Evolutionary conservation across 2,888 invertebrate species (phyloP), one percentile per base, ranked within the genome.

Genomic region (Tetranychus piercei): DNA sequence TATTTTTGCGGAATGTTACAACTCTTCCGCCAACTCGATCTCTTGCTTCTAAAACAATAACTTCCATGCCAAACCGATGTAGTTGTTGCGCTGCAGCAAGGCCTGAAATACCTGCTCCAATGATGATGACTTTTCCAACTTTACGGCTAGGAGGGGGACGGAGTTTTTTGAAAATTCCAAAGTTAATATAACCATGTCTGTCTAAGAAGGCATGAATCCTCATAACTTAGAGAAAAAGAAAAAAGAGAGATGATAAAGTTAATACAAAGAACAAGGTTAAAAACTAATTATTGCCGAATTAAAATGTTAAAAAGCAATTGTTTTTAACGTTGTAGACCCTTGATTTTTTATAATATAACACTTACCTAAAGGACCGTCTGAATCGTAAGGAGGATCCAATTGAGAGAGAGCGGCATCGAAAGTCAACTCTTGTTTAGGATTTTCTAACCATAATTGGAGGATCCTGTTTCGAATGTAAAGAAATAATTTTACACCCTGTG

Each of bases 11-110:
- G 82, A 95, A 96, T 8, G 97, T 96, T 1, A 94, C 93, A 80
- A 97, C 92, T 74, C 99, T 87, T 6, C 99, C 97, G 64, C 99
- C 99, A 71, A 97, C 95, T 77, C 97, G 86, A 83, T 95, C 94
- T 80, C 86, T 81, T 6, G 85, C 83, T 80, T 86, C 86, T 23
- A 86, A 79, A 44, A 96, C 89, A 44, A 92, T 87, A 18, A 95
- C 95, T 83, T 96, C 94, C 86, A 96, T 89, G 5, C 96, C 96
- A 84, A 96, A 96, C 77, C 94, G 92, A 80, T 90, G 90, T 80
- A 97, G 85, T 82, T 97, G 96, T 79, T 94, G 90, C 0, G 94
- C 96, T 64, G 95, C 96, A 43, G 92, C 91, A 77, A 97, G 84
- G 0, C 96, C 96, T 22, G 95, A 93, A 55, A 96, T 94, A 71